Conservation (phyloP, 2,888 invertebrate species). For the Vesta saturnalis region DNA sequence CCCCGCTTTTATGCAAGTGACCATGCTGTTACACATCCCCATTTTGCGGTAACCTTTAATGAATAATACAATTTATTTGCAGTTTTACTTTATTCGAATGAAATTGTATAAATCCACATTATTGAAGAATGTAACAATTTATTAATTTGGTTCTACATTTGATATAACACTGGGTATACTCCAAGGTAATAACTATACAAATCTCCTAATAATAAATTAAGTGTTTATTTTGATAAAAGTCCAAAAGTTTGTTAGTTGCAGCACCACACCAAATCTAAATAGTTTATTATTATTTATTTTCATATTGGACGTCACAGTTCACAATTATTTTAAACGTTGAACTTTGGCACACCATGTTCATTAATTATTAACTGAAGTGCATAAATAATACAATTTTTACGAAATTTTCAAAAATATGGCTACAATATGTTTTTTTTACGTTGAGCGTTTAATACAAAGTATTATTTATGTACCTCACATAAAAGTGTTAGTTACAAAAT, state of each 20-base stretch:
- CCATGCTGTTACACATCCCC: no score
- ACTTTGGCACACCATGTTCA: conserved; percentile 54
- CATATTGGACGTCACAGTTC: conserved; percentile 54
- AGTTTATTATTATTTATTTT: conserved; percentile 41
- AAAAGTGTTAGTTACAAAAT: conserved; percentile 26
- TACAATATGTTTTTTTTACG: background rate
- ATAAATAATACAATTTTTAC: conserved; percentile 3
- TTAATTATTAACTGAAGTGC: conserved; percentile 15
- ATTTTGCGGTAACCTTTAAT: background rate
- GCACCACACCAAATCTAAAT: conserved; percentile 58
- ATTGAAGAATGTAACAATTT: conserved; percentile 38
- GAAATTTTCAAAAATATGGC: background rate
- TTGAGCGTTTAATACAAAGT: background rate
- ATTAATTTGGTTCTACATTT: conserved; percentile 57
- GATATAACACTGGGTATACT: conserved; percentile 54
- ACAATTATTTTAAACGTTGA: conserved; percentile 44
- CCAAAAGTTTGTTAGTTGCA: conserved; percentile 53
- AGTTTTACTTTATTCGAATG: background rate
- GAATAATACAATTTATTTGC: background rate
- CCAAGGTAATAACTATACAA: conserved; percentile 54
- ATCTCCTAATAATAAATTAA: conserved; percentile 47
- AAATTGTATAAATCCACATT: conserved; percentile 1
- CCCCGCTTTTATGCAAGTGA: no score
- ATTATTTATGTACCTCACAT: background rate
- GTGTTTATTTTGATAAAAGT: conserved; percentile 46